Percentiles rank a stretch among this genome's conserved stretches.
These are phyloP conservation scores for Nibea albiflora DNA, from an alignment of 2,113 vertebrate species.

Conservation along the genomic window DNA sequence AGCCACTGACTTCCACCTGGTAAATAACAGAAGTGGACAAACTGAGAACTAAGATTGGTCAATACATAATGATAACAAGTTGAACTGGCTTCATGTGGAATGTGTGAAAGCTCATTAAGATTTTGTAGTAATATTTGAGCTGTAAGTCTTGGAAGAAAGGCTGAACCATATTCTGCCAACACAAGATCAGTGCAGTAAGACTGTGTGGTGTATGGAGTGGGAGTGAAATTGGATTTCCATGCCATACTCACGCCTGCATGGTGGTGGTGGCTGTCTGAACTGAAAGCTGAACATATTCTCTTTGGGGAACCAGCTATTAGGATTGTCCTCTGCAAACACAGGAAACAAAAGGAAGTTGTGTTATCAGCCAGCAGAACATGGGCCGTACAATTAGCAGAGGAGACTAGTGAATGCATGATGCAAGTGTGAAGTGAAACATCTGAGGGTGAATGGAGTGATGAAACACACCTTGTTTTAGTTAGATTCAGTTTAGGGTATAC, in stretches of 20 bases:
- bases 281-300: constrained; percentile 98
- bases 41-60: background rate
- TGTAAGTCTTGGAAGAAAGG: constrained; percentile 29
- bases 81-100: constrained; percentile 4
- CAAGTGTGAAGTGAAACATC: background rate
- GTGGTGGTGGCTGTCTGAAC: constrained; percentile 97
- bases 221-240: constrained; percentile 36
- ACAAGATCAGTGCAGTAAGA: background rate
- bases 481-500: background rate
- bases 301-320: constrained; percentile 96
- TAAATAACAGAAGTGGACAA: background rate
- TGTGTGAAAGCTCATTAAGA: constrained; percentile 45
- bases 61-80: constrained; percentile 6
- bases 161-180: constrained; percentile 24
- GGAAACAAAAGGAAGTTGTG: constrained; percentile 32
- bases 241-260: constrained; percentile 97
- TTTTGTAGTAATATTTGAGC: constrained; percentile 16
- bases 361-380: background rate
- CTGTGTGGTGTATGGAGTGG: constrained; percentile 29
- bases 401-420: background rate
- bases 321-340: constrained; percentile 87
- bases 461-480: background rate
- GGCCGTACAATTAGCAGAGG: constrained; percentile 15
- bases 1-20: background rate
- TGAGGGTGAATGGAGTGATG: background rate